phyloP scores from a whole-genome alignment of 2,888 invertebrate genomes.

The Laspeyria flexula region DNA sequence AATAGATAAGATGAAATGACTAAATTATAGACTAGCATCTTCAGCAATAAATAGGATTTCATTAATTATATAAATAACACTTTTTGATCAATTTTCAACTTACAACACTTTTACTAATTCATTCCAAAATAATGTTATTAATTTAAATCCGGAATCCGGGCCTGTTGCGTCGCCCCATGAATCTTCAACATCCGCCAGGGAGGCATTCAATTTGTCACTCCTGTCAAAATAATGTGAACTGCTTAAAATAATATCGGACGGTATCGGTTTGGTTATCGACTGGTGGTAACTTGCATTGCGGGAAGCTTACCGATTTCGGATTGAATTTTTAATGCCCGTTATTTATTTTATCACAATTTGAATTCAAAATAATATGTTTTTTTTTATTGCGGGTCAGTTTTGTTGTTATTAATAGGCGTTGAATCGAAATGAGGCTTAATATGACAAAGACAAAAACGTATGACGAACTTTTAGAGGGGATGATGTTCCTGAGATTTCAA shows the following conservation, averaged over 20 bases:
- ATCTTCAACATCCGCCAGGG: conserved; percentile 75
- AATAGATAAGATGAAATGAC: too few relatives aligned
- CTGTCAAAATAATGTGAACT: conserved; percentile 76
- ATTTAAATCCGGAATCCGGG: conserved; percentile 56
- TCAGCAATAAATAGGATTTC: too few relatives aligned
- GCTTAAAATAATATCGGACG: conserved; percentile 66
- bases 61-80: too few relatives aligned
- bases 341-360: not conserved
- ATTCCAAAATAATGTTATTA: conserved; percentile 57
- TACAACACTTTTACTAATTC: conserved; percentile 26
- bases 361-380: too few relatives aligned
- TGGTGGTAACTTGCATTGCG: not conserved
- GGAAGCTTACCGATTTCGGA: conserved; percentile 9
- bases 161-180: conserved; percentile 61
- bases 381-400: not conserved
- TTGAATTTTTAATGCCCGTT: conserved; percentile 2
- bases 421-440: too few relatives aligned
- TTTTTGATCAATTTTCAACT: conserved; percentile 16
- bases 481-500: too few relatives aligned
- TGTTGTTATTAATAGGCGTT: not conserved
- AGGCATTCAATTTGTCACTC: conserved; percentile 76
- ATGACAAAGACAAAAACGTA: too few relatives aligned
- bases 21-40: too few relatives aligned
- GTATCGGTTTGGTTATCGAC: conserved; percentile 49
- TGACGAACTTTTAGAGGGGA: too few relatives aligned